phyloP scores from a whole-genome alignment of 2,113 vertebrate species.

The Danio rerio region DNA sequence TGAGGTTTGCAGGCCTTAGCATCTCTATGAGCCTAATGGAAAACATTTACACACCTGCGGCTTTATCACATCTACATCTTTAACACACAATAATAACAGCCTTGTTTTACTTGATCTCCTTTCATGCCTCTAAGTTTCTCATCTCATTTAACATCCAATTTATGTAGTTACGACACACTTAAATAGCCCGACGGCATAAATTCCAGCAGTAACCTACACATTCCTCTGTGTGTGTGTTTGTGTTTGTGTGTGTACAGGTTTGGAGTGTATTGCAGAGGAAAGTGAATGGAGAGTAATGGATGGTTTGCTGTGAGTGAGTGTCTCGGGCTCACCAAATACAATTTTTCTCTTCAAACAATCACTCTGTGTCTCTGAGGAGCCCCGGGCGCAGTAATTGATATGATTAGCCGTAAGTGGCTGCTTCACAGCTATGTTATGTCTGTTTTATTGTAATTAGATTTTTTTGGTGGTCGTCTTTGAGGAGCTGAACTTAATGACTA shows the following conservation, averaged over 20 bases:
- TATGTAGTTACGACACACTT: conserved; percentile 18
- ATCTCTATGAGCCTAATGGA: conserved; percentile 1
- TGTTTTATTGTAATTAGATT: conserved; percentile 72
- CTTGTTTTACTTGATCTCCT: conserved; percentile 2
- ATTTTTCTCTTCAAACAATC: conserved; percentile 61
- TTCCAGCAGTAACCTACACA: conserved; percentile 8
- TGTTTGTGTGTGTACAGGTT: background rate
- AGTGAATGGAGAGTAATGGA: conserved; percentile 39
- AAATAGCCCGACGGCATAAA: background rate
- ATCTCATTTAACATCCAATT: conserved; percentile 31
- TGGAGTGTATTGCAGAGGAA: background rate
- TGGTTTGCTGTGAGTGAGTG: conserved; percentile 37
- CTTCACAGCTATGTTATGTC: conserved; percentile 69
- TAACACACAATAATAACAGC: conserved; percentile 10
- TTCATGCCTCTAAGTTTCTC: background rate
- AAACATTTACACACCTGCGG: conserved; percentile 15
- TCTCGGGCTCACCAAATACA: conserved; percentile 51
- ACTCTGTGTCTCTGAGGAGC: conserved; percentile 49
- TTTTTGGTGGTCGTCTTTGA: conserved; percentile 61
- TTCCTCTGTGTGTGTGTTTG: background rate
- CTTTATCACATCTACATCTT: background rate
- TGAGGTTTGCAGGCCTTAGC: background rate
- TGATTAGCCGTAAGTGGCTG: conserved; percentile 72
- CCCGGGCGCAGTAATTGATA: conserved; percentile 68
- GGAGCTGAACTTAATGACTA: conserved; percentile 67